phyloP scores from a whole-genome alignment of 2,888 invertebrate genomes.

The Saturnia pavonia region DNA sequence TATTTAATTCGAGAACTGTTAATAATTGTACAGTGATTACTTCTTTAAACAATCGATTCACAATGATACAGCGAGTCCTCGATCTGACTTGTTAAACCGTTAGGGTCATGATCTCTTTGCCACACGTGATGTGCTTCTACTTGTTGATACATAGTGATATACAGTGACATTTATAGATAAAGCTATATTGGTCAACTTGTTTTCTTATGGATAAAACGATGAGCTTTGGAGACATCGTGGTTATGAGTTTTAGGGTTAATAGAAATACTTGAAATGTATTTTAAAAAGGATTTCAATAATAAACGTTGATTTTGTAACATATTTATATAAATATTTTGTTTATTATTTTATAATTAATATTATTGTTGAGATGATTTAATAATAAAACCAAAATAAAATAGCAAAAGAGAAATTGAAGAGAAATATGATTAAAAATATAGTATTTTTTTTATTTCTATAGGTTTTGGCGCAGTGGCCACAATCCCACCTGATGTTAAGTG shows the following conservation, averaged over 20 bases:
- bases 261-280: background rate
- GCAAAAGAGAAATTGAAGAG: too few relatives aligned
- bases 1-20: constrained; percentile 32
- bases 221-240: constrained; percentile 12
- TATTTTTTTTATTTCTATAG: too few relatives aligned
- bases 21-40: constrained; percentile 31
- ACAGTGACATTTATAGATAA: constrained; percentile 25
- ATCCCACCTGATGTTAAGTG: too few relatives aligned
- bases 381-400: too few relatives aligned
- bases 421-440: too few relatives aligned
- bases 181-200: background rate
- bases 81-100: constrained; percentile 51
- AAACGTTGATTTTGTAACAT: too few relatives aligned
- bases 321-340: background rate
- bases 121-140: constrained; percentile 45
- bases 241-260: background rate
- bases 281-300: too few relatives aligned
- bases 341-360: background rate
- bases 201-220: constrained; percentile 14
- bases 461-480: too few relatives aligned
- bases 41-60: constrained; percentile 62
- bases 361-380: background rate
- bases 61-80: constrained; percentile 47
- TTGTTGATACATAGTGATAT: constrained; percentile 27
- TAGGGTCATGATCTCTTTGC: constrained; percentile 62